Evolutionary conservation across 1,140 invertebrate genomes (phyloP), one percentile per base, ranked within the genome.

Genomic region (Daktulosphaira vitifoliae): DNA sequence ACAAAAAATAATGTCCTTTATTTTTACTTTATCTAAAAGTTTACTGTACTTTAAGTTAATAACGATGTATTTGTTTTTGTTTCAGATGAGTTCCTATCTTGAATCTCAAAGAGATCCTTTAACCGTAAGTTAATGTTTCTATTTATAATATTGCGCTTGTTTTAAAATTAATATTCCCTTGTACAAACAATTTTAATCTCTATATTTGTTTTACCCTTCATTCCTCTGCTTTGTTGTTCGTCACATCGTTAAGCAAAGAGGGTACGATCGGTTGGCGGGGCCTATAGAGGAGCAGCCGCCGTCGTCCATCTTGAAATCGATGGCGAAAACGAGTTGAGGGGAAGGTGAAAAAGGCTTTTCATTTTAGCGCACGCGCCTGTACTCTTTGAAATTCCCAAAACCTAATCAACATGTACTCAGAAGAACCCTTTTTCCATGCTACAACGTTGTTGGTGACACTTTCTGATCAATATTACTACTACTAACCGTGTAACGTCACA

Each of bases 81-180:
- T 62, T 48, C 56, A 62, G 56, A 62, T 62, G 56, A 62, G 56
- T 62, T 62, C 56, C 56, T 62, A 62, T 62, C 56, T 62, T 11
- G 56, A 62, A 62, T 62, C 56, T 62, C 56, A 62, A 62, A 62
- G 56, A 39, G 56, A 62, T 62, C 56, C 56, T 62, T 62, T 62
- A 62, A 62, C 56, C 42, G 56, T 62, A 62, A 62, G 56, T 62
- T 23, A 22, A 29, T 29, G 29, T 33, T 33, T 2, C 16, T 51
- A 29, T 51, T 52, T 52, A 8, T 52, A 8, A 18, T 44, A 29
- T 48, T 46, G 42, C 44, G 23, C 42, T 56, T 44, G 33, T 56
- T 56, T 56, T 25, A 56, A 56, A 62, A 62, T 39, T 3, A 18
- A 48, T 62, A 62, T 62, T 46, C 29, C 46, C 39, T 46, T 25